phyloP scores from a whole-genome alignment of 2,113 vertebrate species.

The Nothoprocta pentlandii region DNA sequence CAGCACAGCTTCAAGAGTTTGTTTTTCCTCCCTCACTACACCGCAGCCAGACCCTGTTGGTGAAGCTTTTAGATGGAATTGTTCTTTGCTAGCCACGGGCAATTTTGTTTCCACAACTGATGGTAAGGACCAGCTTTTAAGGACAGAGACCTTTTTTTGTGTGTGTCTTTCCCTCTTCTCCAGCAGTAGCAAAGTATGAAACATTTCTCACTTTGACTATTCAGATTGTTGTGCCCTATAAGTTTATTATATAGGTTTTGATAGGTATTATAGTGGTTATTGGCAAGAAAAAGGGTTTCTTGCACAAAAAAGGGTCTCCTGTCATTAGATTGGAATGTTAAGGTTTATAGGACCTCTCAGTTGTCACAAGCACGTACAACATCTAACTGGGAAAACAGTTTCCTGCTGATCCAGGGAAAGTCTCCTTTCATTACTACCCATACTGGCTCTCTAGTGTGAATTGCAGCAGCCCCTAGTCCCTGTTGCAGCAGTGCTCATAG shows the following conservation, averaged over 20 bases:
- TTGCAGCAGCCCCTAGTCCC: not conserved
- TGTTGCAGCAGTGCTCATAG: not conserved
- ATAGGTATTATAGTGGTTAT: no score
- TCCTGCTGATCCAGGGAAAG: not conserved
- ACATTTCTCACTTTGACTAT: not conserved
- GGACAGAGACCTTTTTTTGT: not conserved
- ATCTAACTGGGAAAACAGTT: not conserved
- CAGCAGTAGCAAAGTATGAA: not conserved
- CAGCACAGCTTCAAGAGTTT: not conserved
- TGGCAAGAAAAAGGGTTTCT: not conserved
- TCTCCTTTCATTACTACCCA: not conserved
- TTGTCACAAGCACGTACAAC: not conserved
- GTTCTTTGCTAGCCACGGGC: not conserved
- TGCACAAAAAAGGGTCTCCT: not conserved
- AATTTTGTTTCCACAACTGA: not conserved
- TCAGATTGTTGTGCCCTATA: not conserved
- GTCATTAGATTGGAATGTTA: not conserved
- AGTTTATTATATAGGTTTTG: no score
- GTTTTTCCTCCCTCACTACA: not conserved
- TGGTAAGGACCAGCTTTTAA: not conserved
- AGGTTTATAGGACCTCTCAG: not conserved
- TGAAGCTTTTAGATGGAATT: not conserved
- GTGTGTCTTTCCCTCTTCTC: not conserved
- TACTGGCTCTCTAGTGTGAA: not conserved
- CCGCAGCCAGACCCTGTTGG: not conserved